Percentiles rank a stretch among this genome's conserved stretches.
These are phyloP conservation scores for Thrips palmi DNA, from an alignment of 1,140 invertebrate species.

Conservation along the genomic window DNA sequence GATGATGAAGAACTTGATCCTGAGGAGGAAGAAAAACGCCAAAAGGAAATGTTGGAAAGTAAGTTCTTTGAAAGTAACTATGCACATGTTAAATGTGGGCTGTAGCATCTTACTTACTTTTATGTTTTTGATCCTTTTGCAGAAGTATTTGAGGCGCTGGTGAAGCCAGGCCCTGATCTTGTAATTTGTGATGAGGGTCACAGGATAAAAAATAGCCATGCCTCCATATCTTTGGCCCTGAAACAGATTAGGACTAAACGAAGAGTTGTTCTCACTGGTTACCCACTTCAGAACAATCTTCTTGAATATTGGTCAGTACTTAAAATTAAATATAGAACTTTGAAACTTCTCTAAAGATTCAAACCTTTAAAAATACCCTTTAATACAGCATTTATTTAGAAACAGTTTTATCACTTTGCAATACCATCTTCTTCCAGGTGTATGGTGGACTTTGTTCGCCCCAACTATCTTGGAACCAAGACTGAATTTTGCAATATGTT, in stretches of 20 bases:
- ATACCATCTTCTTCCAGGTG: slow-evolving; percentile 27
- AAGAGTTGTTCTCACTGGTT: slow-evolving; percentile 80
- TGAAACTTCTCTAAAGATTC: not conserved
- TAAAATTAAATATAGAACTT: not conserved
- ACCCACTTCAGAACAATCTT: slow-evolving; percentile 92
- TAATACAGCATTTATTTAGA: slow-evolving; percentile 2
- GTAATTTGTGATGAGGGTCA: slow-evolving; percentile 94
- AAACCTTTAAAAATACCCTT: slow-evolving; percentile 1
- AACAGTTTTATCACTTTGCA: not conserved
- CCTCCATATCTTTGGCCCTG: slow-evolving; percentile 77
- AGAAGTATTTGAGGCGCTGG: slow-evolving; percentile 72
- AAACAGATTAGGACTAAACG: slow-evolving; percentile 82
- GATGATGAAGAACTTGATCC: slow-evolving; percentile 34
- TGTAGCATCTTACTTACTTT: not conserved
- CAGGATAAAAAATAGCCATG: slow-evolving; percentile 89
- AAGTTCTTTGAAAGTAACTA: slow-evolving; percentile 16
- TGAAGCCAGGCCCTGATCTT: slow-evolving; percentile 83
- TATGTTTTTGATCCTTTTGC: slow-evolving; percentile 16
- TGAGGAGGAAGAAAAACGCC: slow-evolving; percentile 42
- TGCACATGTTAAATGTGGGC: not conserved
- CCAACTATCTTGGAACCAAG: slow-evolving; percentile 80
- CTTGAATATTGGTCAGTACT: slow-evolving; percentile 67
- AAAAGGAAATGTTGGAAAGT: slow-evolving; percentile 76
- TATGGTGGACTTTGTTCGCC: slow-evolving; percentile 91
- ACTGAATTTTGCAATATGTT: slow-evolving; percentile 94